These are phyloP conservation scores for Silurus glanis DNA, from an alignment of 2,113 vertebrate genomes.

Conservation along the genomic window DNA sequence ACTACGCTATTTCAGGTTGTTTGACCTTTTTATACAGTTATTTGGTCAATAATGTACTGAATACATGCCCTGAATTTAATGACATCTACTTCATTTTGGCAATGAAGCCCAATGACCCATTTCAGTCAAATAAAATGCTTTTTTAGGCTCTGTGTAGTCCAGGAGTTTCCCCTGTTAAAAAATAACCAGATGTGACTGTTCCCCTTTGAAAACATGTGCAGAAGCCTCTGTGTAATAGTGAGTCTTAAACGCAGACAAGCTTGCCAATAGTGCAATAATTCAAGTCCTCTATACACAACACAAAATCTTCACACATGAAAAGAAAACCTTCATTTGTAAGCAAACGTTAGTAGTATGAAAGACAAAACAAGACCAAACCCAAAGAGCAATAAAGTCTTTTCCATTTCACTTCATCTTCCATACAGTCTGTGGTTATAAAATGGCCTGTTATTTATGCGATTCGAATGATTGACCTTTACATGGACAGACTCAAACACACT, in stretches of 20 bases:
- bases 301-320: constrained; percentile 2
- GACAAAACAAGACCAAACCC: not conserved
- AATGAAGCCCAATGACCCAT: not conserved
- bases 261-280: not conserved
- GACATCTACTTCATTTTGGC: not conserved
- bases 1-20: not conserved
- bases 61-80: not conserved
- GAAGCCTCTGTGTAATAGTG: not conserved
- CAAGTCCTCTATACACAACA: constrained; percentile 33
- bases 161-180: not conserved
- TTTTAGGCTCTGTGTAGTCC: not conserved
- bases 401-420: not conserved
- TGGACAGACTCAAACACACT: not conserved
- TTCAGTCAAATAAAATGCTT: not conserved
- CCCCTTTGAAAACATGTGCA: not conserved
- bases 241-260: not conserved
- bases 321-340: constrained; percentile 51
- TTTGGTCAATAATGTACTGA: not conserved
- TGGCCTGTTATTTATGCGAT: not conserved
- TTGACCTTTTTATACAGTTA: not conserved
- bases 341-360: not conserved
- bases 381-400: not conserved
- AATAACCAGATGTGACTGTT: not conserved
- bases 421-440: not conserved
- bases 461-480: not conserved